phyloP scores from a whole-genome alignment of 2,888 invertebrate species.

The Petrolisthes manimaculis region DNA sequence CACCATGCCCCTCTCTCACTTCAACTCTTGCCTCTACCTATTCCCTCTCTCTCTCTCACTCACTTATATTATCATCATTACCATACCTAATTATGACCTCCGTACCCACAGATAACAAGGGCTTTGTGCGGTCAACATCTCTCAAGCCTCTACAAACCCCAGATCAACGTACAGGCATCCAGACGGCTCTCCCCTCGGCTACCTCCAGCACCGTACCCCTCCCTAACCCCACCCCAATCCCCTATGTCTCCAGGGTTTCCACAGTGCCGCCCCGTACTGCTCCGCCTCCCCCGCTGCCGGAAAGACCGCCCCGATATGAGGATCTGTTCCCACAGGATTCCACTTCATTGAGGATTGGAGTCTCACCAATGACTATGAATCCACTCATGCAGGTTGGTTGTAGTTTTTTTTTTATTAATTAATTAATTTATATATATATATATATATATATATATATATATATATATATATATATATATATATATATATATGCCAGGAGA shows the following conservation, averaged over 20 bases:
- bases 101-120: conserved; percentile 44
- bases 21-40: too few relatives aligned
- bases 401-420: too few relatives aligned
- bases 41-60: neutral
- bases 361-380: too few relatives aligned
- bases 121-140: conserved; percentile 40
- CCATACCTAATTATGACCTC: too few relatives aligned
- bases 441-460: too few relatives aligned
- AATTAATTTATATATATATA: too few relatives aligned
- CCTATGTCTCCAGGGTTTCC: conserved; percentile 15
- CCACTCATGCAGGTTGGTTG: too few relatives aligned
- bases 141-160: conserved; percentile 18
- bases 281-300: conserved; percentile 40
- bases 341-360: too few relatives aligned
- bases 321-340: conserved; percentile 55
- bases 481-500: too few relatives aligned
- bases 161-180: conserved; percentile 2
- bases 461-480: too few relatives aligned
- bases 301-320: conserved; percentile 63
- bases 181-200: conserved; percentile 21
- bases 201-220: neutral
- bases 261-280: conserved; percentile 50
- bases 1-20: too few relatives aligned
- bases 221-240: neutral
- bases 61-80: neutral